Conservation (phyloP, 2,113 vertebrate species). For the Porphyrio hochstetteri region DNA sequence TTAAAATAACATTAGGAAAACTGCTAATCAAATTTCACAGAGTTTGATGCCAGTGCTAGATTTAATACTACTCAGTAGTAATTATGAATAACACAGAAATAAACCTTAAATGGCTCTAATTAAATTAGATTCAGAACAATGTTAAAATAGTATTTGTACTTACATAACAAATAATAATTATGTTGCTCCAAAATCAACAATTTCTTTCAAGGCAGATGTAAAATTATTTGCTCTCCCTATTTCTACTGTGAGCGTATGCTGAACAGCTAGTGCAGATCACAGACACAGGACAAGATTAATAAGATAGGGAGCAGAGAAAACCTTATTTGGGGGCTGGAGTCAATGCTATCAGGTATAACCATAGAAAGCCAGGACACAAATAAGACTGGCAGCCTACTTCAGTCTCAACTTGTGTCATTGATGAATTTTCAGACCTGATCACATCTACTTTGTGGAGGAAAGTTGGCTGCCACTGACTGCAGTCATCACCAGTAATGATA, state of each 20-base stretch:
- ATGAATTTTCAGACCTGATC: background rate
- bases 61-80: background rate
- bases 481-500: background rate
- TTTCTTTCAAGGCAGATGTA: background rate
- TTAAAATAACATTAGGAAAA: background rate
- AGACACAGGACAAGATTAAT: background rate
- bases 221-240: background rate
- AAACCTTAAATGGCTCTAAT: background rate
- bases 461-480: too few species aligned
- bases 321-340: background rate
- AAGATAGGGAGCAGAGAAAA: background rate
- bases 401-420: background rate
- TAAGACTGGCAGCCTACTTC: background rate
- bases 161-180: background rate
- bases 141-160: background rate
- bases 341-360: background rate
- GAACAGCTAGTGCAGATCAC: background rate
- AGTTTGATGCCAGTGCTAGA: background rate
- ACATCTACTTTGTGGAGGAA: background rate
- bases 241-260: background rate
- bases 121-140: background rate
- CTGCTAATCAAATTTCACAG: background rate
- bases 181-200: background rate
- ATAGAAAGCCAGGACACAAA: background rate
- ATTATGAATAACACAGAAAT: background rate